These are phyloP conservation scores for Gallinago jamesoni DNA, from an alignment of 2,113 vertebrate genomes.

Conservation along the genomic window DNA sequence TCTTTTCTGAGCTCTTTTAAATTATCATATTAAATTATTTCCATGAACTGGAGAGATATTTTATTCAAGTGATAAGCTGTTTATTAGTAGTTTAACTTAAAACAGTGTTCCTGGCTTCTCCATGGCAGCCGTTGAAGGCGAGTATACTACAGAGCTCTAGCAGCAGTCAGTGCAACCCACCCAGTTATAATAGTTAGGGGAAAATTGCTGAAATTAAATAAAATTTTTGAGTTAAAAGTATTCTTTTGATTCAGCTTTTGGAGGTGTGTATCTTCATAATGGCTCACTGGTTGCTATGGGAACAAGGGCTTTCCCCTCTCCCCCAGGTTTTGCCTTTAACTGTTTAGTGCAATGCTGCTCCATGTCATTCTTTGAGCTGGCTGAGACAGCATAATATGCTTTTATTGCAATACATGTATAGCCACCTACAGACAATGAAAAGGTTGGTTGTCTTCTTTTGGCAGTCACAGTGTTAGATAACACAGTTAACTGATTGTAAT, in stretches of 20 bases:
- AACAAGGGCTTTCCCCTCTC: slow-evolving; percentile 56
- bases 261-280: neutral
- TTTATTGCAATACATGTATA: neutral
- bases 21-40: neutral
- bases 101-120: neutral
- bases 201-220: slow-evolving; percentile 14
- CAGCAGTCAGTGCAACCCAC: neutral
- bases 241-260: neutral
- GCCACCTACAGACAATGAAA: slow-evolving; percentile 42
- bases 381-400: slow-evolving; percentile 35
- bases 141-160: neutral
- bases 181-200: neutral
- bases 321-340: slow-evolving; percentile 54
- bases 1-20: neutral
- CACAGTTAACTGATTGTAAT: slow-evolving; percentile 53
- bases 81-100: neutral
- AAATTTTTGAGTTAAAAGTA: slow-evolving; percentile 20
- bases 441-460: slow-evolving; percentile 36
- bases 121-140: neutral
- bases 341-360: slow-evolving; percentile 27
- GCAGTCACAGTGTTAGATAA: slow-evolving; percentile 29
- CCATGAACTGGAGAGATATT: neutral
- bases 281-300: slow-evolving; percentile 68
- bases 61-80: neutral
- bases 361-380: slow-evolving; percentile 16